phyloP scores from a whole-genome alignment of 2,888 invertebrate genomes.

The Callosobruchus maculatus region DNA sequence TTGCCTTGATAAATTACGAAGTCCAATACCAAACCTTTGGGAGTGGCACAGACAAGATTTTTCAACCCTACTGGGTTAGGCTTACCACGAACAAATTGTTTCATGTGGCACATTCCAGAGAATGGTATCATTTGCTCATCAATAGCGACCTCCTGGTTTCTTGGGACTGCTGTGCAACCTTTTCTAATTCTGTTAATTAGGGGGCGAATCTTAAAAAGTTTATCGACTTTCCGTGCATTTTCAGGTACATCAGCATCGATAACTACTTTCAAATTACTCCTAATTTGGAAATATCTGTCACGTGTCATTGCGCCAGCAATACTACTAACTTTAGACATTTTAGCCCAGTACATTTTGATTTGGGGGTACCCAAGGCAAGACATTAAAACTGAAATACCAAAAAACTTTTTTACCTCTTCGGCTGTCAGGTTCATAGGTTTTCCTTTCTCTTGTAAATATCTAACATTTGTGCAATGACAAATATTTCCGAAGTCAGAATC shows the following conservation, averaged over 20 bases:
- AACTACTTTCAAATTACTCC: slow-evolving; percentile 17
- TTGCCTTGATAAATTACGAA: slow-evolving; percentile 10
- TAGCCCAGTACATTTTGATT: slow-evolving; percentile 20
- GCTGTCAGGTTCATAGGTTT: slow-evolving; percentile 6
- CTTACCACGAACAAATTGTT: slow-evolving; percentile 7
- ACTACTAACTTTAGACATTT: slow-evolving; percentile 11
- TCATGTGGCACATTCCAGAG: slow-evolving; percentile 5
- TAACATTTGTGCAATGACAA: slow-evolving; percentile 11
- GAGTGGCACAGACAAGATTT: slow-evolving; percentile 3
- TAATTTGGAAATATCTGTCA: slow-evolving; percentile 13
- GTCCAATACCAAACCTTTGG: slow-evolving; percentile 2
- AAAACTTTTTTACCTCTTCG: slow-evolving; percentile 12
- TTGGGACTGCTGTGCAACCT: slow-evolving; percentile 8
- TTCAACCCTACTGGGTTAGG: slow-evolving; percentile 7
- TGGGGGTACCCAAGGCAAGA: slow-evolving; percentile 16
- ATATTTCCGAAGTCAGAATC: slow-evolving; percentile 7
- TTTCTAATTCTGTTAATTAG: slow-evolving; percentile 9
- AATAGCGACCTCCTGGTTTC: slow-evolving; percentile 4
- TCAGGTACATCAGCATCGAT: slow-evolving; percentile 15
- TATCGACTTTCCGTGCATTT: slow-evolving; percentile 7
- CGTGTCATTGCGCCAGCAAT: slow-evolving; percentile 12
- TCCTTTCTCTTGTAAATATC: slow-evolving; percentile 4
- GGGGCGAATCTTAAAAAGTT: slow-evolving; percentile 11
- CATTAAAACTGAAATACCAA: slow-evolving; percentile 18
- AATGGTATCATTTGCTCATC: slow-evolving; percentile 7